Evolutionary conservation across 1,140 invertebrate species (phyloP).

Genomic region (Coboldia fuscipes): DNA sequence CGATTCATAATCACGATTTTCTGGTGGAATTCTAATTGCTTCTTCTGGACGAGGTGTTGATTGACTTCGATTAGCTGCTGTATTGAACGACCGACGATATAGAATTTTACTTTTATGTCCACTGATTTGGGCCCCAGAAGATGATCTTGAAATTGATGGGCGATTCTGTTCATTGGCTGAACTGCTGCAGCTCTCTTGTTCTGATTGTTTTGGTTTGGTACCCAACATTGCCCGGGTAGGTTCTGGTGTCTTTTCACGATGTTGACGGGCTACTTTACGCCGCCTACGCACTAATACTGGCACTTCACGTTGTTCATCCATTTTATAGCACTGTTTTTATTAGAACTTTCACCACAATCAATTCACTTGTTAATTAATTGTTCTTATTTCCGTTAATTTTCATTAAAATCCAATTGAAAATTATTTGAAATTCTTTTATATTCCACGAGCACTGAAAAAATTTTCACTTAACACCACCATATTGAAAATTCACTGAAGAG

Average conservation of each 20-base stretch:
- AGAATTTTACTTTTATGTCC: slow-evolving; percentile 20
- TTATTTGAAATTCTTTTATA: too few relatives aligned
- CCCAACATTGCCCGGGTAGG: background rate
- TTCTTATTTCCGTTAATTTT: too few relatives aligned
- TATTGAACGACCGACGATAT: slow-evolving; percentile 11
- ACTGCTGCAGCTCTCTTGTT: slow-evolving; percentile 2
- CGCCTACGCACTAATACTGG: slow-evolving; percentile 8
- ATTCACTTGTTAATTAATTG: too few relatives aligned
- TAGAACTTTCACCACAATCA: too few relatives aligned
- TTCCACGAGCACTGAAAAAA: too few relatives aligned
- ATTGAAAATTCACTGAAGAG: too few relatives aligned
- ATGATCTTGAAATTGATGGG: background rate
- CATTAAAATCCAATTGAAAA: too few relatives aligned
- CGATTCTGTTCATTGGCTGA: slow-evolving; percentile 1
- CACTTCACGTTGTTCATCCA: background rate
- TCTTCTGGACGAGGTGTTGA: slow-evolving; percentile 20
- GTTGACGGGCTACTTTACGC: slow-evolving; percentile 11
- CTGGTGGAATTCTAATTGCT: slow-evolving; percentile 10
- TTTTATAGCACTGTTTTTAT: background rate
- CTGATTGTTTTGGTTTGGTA: background rate
- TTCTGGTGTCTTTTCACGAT: slow-evolving; percentile 33
- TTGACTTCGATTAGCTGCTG: slow-evolving; percentile 20
- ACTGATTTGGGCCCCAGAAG: slow-evolving; percentile 2
- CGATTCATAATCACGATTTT: slow-evolving; percentile 12
- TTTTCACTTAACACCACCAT: too few relatives aligned